Conservation (phyloP, 2,797 vertebrate genomes). For the Peromyscus nudipes region DNA sequence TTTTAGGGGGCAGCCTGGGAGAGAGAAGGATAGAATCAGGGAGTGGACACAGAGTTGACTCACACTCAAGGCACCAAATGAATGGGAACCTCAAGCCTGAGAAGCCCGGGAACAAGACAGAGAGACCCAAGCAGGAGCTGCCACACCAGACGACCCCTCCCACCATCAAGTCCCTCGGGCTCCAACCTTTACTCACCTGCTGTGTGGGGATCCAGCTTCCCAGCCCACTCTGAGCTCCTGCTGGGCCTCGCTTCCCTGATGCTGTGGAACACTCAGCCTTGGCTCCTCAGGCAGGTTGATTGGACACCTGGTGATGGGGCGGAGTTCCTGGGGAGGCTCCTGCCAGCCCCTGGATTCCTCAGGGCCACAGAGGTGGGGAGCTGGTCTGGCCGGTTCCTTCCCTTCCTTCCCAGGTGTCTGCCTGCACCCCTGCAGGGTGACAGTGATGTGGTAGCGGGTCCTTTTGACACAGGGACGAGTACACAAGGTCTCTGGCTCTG, state of each 20-base stretch:
- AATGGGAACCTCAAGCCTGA: slow-evolving; percentile 35
- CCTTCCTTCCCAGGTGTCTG: slow-evolving; percentile 71
- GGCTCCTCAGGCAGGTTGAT: slow-evolving; percentile 34
- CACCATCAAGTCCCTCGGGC: fast-evolving
- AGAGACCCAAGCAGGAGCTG: background rate
- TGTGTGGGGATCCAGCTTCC: slow-evolving; percentile 19
- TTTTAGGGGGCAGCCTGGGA: background rate
- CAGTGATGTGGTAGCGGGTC: slow-evolving; percentile 65
- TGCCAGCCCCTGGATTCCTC: slow-evolving; percentile 87
- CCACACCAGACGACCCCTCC: background rate
- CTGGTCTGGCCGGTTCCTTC: slow-evolving; percentile 87
- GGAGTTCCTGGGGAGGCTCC: slow-evolving; percentile 84
- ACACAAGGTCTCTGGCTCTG: background rate
- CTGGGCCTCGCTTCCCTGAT: slow-evolving; percentile 47
- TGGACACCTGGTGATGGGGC: slow-evolving; percentile 83
- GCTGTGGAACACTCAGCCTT: background rate
- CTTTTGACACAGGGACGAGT: background rate
- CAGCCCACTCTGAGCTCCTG: background rate
- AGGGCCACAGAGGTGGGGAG: slow-evolving; percentile 86
- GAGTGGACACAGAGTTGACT: background rate
- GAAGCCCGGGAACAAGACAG: background rate
- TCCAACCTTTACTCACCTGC: slow-evolving; percentile 61
- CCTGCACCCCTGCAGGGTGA: slow-evolving; percentile 41
- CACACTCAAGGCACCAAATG: slow-evolving; percentile 8
- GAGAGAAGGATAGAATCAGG: background rate